Evolutionary conservation across 2,888 invertebrate genomes (phyloP).

Genomic region (Standfussiana lucernea): DNA sequence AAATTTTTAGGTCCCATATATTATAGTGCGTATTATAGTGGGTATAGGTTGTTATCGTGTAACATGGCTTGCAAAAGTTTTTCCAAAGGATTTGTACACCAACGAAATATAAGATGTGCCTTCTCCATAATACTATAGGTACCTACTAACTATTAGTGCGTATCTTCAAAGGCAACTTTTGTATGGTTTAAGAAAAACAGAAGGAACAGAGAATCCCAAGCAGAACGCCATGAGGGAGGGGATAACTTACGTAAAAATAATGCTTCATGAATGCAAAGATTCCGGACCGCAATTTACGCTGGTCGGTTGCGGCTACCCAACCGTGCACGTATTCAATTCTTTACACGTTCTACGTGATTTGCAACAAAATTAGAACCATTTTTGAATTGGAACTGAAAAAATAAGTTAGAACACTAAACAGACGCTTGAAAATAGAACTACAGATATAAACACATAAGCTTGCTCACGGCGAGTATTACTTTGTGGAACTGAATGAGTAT

Average conservation of each 20-base stretch:
- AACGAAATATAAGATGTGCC: no score
- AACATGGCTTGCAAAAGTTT: no score
- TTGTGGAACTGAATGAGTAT: conserved; percentile 20
- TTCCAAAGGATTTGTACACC: no score
- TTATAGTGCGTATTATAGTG: no score
- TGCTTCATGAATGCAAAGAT: neutral
- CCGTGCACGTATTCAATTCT: neutral
- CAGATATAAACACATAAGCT: neutral
- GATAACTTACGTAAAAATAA: neutral
- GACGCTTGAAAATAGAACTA: conserved; percentile 2
- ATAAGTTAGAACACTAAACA: neutral
- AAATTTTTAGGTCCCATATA: no score
- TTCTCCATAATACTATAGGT: no score
- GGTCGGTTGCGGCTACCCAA: neutral
- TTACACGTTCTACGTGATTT: neutral
- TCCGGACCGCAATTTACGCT: neutral
- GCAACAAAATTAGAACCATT: neutral
- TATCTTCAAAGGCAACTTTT: no score
- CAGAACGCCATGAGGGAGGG: no score
- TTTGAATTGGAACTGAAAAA: neutral
- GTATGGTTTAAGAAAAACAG: no score
- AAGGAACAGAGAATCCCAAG: no score
- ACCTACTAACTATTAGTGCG: no score
- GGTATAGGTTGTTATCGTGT: no score
- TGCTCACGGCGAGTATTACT: conserved; percentile 8